Percentiles rank a stretch among this genome's conserved stretches.
Conservation (phyloP, 2,797 vertebrate genomes). For the Dendrocincla fuliginosa region DNA sequence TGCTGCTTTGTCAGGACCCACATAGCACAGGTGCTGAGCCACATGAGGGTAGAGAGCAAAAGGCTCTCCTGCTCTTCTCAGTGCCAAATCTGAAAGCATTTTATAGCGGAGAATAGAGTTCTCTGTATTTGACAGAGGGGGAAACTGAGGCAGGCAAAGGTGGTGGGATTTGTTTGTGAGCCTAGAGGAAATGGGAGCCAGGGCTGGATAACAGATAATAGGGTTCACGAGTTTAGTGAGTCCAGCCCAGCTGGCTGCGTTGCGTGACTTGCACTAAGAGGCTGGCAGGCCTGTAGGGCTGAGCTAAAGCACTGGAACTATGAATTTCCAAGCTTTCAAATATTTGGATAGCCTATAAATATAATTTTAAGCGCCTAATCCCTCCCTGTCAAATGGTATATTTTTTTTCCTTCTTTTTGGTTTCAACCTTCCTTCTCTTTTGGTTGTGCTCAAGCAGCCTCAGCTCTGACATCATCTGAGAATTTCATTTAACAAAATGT, state of each 20-base stretch:
- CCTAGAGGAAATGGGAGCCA: neutral
- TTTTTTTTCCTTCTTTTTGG: neutral
- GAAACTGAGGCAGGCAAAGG: neutral
- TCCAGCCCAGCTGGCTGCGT: slow-evolving; percentile 10
- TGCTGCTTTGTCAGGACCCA: accelerated
- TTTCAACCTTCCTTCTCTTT: neutral
- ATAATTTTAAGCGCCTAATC: slow-evolving; percentile 53
- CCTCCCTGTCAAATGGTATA: neutral
- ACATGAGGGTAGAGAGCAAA: neutral
- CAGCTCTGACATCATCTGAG: slow-evolving; percentile 45
- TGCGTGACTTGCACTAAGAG: neutral
- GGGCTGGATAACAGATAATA: neutral
- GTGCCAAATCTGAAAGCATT: neutral
- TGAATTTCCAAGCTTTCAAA: slow-evolving; percentile 43
- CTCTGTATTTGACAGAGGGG: neutral
- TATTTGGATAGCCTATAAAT: slow-evolving; percentile 60
- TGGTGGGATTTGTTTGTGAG: neutral
- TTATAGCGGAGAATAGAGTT: neutral
- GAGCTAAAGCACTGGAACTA: slow-evolving; percentile 40
- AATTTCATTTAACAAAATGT: slow-evolving; percentile 55
- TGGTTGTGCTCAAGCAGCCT: slow-evolving; percentile 16
- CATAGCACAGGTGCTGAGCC: accelerated
- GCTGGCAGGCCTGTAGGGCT: slow-evolving; percentile 29
- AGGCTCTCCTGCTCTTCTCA: accelerated
- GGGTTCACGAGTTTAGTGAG: neutral